Conservation (phyloP, 2,797 vertebrate genomes). For the Bradypus variegatus region DNA sequence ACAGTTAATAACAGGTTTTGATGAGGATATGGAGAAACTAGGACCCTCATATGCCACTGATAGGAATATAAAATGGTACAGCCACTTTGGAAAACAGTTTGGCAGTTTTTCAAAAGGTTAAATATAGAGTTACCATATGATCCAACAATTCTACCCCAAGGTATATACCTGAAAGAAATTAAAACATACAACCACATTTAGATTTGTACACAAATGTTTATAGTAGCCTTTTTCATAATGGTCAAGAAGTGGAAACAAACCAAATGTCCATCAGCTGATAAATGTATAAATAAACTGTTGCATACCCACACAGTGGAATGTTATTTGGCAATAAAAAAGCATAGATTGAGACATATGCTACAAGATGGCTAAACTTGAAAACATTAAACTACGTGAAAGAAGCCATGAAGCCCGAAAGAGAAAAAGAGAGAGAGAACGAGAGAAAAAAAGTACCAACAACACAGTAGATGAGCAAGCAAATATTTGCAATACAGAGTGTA, state of each 20-base stretch:
- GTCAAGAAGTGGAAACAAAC: background rate
- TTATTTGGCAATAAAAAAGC: conserved; percentile 2
- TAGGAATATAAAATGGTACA: background rate
- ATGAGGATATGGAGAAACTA: background rate
- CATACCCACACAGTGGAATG: background rate
- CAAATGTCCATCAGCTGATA: background rate
- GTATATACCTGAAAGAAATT: background rate
- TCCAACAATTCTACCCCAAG: background rate
- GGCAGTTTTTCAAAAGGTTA: background rate
- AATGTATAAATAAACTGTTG: background rate
- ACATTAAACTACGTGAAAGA: background rate
- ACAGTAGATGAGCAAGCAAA: background rate
- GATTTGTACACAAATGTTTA: background rate
- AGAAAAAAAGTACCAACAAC: background rate
- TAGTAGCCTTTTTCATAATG: background rate
- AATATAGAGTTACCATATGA: background rate
- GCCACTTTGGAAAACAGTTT: background rate
- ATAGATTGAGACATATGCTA: background rate
- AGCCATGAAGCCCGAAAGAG: too few relatives aligned
- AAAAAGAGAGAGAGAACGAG: background rate
- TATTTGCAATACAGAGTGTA: background rate
- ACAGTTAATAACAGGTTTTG: background rate
- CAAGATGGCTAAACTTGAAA: background rate
- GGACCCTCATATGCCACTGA: background rate
- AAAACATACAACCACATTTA: background rate